phyloP scores from a whole-genome alignment of 2,113 vertebrate species.

The Lethenteron reissneri region DNA sequence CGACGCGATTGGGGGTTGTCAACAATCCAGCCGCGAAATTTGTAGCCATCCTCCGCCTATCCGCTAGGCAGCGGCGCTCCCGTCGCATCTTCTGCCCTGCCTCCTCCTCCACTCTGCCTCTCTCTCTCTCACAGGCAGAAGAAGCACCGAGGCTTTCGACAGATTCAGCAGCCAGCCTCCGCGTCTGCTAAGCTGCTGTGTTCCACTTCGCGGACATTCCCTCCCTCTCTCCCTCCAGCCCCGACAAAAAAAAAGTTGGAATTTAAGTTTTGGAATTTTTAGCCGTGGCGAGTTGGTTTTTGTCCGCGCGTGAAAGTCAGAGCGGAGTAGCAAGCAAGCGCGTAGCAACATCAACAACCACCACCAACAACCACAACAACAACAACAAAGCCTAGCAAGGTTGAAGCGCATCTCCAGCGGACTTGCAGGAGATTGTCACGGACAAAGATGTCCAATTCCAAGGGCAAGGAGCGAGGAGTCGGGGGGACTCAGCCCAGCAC shows the following conservation, averaged over 20 bases:
- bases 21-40: not conserved
- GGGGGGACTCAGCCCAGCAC: not conserved
- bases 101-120: not conserved
- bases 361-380: not conserved
- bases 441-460: too few species aligned
- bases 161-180: too few species aligned
- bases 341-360: not conserved
- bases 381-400: not conserved
- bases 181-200: not conserved
- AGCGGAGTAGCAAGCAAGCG: not conserved
- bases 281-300: not conserved
- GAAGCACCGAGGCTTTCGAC: too few species aligned
- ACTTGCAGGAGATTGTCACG: too few species aligned
- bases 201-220: not conserved
- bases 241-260: not conserved
- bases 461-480: not conserved
- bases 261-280: not conserved
- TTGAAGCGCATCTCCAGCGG: not conserved
- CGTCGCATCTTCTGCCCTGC: not conserved
- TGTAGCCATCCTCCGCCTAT: not conserved
- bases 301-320: not conserved
- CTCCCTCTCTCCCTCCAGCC: not conserved
- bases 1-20: not conserved
- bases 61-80: not conserved
- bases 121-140: not conserved